Base-by-base conservation (phyloP, 2,113 vertebrate genomes). In the Ammodramus savannarum region DNA sequence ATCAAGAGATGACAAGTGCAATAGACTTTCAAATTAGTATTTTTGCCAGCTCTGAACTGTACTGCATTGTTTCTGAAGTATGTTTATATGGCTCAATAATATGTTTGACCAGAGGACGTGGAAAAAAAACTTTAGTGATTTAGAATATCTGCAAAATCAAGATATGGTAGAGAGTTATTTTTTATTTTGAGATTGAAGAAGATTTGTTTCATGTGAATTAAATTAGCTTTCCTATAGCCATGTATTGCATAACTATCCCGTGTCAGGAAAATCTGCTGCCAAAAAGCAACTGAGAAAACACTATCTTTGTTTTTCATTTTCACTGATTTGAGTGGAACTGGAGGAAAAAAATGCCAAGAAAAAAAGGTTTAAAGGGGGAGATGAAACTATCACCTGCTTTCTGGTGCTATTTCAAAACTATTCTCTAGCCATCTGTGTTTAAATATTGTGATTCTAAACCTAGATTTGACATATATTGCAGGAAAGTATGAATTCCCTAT, bases 381-480 rank as follows among this genome's bases (percentile, higher is more conserved):
- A 52, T 80, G 8, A 78, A 94, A 92, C 46, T 76, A 63, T 89
- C 44, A 85, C 18, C 67, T 86, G n/a, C 39, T 52, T 7, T 49
- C 38, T 71, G 46, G 39, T 83, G 39, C 31, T 49, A 52, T 11
- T 78, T 93, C 73, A 87, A 81, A 93, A 84, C 74, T 46, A 41
- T 22, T 57, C 32, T 93, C 39, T 26, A 87, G 14, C 39, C 84
- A 73, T 25, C 2, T 7, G 27, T 68, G 65, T 63, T 93, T 92
- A 74, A 94, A 90, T 72, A 90, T 44, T 77, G 43, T 67, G 77
- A 82, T 83, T 96, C 34, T 67, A 87, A 96, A 66, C 25, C 38
- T 83, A 48, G 43, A 54, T 88, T 91, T 90, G 79, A 95, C 85
- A 87, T 68, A 87, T 71, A 76, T 34, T 90, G 39, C 52, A 20